phyloP scores from a whole-genome alignment of 30 jellyfish, hydroid and myxozoan species.

The Pseudorhiza aurosa region DNA sequence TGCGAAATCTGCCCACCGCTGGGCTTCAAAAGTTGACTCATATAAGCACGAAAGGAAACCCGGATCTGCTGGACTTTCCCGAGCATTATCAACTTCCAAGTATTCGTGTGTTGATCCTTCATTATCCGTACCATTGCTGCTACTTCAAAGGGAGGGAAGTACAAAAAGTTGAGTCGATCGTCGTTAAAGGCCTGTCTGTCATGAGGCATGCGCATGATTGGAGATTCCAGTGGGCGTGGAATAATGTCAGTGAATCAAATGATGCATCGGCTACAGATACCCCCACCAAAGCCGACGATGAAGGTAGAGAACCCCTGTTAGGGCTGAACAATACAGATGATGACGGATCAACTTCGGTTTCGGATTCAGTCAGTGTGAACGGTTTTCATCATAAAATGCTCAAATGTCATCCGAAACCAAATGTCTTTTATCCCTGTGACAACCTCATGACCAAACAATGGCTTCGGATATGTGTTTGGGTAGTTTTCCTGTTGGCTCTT shows the following conservation, averaged over 20 bases:
- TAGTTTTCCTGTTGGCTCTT: constrained; percentile 88
- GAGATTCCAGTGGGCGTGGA: constrained; percentile 50
- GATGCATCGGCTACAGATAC: constrained; percentile 25
- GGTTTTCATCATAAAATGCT: not conserved
- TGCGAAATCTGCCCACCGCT: constrained; percentile 62
- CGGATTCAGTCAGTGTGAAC: not conserved
- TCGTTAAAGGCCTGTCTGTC: constrained; percentile 13
- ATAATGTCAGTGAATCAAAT: constrained; percentile 31
- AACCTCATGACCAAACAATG: constrained; percentile 91
- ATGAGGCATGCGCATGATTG: not conserved
- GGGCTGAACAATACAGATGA: constrained; percentile 8
- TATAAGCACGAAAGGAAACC: constrained; percentile 78
- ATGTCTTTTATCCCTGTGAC: constrained; percentile 97
- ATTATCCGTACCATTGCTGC: constrained; percentile 96
- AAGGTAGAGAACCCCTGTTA: constrained; percentile 55
- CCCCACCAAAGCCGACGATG: constrained; percentile 23
- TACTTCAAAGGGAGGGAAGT: constrained; percentile 63
- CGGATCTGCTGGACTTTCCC: constrained; percentile 74
- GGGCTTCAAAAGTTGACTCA: constrained; percentile 60
- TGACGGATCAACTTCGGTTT: constrained; percentile 7
- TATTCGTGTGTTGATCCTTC: constrained; percentile 63
- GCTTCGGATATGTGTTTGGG: constrained; percentile 97
- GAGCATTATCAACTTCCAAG: constrained; percentile 74
- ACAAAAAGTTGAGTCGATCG: constrained; percentile 23
- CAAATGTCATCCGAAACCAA: constrained; percentile 84